Conservation (phyloP, 1,140 invertebrate species). For the Trichomalopsis sarcophagae region DNA sequence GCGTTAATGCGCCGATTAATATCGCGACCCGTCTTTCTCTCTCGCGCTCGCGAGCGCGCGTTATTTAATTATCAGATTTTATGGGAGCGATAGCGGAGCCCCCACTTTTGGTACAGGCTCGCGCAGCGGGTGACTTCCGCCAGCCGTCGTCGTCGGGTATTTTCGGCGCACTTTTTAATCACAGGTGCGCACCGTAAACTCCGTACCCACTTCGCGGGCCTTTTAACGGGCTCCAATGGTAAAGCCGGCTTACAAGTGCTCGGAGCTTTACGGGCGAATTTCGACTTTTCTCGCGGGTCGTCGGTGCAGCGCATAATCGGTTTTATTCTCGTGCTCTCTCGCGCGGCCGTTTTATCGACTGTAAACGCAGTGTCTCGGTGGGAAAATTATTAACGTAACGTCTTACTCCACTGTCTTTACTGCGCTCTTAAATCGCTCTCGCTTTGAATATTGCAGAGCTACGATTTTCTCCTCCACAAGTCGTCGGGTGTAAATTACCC, state of each 20-base stretch:
- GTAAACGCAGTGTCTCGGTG: not conserved
- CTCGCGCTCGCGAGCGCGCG: conserved; percentile 20
- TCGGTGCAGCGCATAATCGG: not conserved
- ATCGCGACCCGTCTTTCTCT: not conserved
- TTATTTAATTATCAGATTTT: conserved; percentile 69
- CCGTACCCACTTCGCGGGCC: no score
- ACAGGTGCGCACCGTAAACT: no score
- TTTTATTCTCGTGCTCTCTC: not conserved
- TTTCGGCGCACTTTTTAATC: no score
- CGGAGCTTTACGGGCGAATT: not conserved
- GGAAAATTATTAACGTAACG: conserved; percentile 7
- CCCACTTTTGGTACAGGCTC: no score
- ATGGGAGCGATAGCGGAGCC: conserved; percentile 59
- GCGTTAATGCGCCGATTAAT: conserved; percentile 4
- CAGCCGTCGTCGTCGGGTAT: no score
- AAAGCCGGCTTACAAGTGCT: not conserved
- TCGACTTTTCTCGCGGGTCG: not conserved
- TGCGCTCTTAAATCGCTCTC: no score
- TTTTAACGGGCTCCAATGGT: no score
- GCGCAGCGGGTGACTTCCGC: not conserved
- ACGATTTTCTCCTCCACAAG: no score
- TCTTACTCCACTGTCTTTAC: not conserved
- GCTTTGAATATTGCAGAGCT: no score
- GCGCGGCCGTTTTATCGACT: not conserved
- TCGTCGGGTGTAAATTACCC: no score